phyloP scores from a whole-genome alignment of 1,140 invertebrate species.

The Zaprionus inermis region DNA sequence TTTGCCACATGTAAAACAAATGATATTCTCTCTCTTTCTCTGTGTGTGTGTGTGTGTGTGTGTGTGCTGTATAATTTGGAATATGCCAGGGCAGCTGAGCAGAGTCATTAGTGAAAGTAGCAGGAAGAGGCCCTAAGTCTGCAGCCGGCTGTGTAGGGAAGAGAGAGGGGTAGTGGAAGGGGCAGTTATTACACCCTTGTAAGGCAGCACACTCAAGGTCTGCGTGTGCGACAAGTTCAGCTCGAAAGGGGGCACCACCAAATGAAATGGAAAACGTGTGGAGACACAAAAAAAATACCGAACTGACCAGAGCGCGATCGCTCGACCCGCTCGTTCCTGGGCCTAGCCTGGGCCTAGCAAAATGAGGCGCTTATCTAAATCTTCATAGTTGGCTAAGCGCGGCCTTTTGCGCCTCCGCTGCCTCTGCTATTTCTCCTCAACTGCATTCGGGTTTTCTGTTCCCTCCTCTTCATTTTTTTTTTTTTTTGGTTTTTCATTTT shows the following conservation, averaged over 20 bases:
- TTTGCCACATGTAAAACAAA: constrained; percentile 23
- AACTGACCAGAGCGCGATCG: constrained; percentile 58
- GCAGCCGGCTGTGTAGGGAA: too few relatives aligned
- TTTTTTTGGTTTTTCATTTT: constrained; percentile 36
- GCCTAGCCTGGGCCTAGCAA: constrained; percentile 67
- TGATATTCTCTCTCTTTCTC: background rate
- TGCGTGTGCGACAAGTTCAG: background rate
- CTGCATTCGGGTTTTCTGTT: too few relatives aligned
- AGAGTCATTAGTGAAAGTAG: constrained; percentile 39
- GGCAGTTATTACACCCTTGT: constrained; percentile 60
- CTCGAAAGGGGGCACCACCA: constrained; percentile 6
- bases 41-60: too few relatives aligned
- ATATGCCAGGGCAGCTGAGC: constrained; percentile 18
- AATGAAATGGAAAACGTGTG: constrained; percentile 78
- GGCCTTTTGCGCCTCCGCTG: constrained; percentile 58
- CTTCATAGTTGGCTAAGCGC: constrained; percentile 84
- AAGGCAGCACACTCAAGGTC: constrained; percentile 2
- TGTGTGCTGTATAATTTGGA: constrained; percentile 51
- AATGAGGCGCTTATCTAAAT: constrained; percentile 83
- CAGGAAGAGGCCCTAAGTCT: background rate
- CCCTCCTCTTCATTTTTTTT: constrained; percentile 14
- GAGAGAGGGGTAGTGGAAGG: background rate
- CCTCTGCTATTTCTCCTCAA: constrained; percentile 35
- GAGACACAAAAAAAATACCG: constrained; percentile 13
- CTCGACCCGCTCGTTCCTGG: constrained; percentile 29